Conservation (phyloP, 1,140 invertebrate genomes). For the Himalopsyche phryganea region DNA sequence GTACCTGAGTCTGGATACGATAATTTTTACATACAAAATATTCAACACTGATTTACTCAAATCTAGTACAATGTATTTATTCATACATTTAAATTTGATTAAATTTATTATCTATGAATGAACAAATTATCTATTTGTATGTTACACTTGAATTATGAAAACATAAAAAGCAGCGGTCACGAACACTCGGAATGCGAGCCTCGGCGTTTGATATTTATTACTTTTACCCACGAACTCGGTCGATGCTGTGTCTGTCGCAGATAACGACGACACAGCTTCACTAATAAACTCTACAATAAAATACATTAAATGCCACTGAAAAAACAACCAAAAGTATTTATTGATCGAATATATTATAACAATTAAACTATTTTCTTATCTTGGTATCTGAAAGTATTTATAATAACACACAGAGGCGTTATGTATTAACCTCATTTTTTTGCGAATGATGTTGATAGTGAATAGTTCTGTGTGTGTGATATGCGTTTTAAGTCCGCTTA, state of each 20-base stretch:
- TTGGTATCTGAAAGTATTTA: too few species aligned
- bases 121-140: neutral
- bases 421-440: too few species aligned
- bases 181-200: conserved; percentile 22
- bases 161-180: conserved; percentile 11
- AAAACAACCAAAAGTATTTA: neutral
- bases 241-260: neutral
- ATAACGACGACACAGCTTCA: conserved; percentile 4
- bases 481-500: too few species aligned
- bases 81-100: neutral
- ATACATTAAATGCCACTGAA: conserved; percentile 4
- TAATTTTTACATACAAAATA: too few species aligned
- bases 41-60: too few species aligned
- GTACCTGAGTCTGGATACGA: too few species aligned
- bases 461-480: too few species aligned
- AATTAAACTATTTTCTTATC: neutral
- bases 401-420: too few species aligned
- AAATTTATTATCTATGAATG: neutral
- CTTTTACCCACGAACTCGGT: conserved; percentile 20
- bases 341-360: neutral
- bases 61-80: too few species aligned
- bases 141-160: conserved; percentile 14
- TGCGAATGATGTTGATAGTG: too few species aligned
- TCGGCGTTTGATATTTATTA: conserved; percentile 17
- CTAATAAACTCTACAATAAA: neutral